phyloP scores from a whole-genome alignment of 2,797 vertebrate species.

The Alfaro cultratus region DNA sequence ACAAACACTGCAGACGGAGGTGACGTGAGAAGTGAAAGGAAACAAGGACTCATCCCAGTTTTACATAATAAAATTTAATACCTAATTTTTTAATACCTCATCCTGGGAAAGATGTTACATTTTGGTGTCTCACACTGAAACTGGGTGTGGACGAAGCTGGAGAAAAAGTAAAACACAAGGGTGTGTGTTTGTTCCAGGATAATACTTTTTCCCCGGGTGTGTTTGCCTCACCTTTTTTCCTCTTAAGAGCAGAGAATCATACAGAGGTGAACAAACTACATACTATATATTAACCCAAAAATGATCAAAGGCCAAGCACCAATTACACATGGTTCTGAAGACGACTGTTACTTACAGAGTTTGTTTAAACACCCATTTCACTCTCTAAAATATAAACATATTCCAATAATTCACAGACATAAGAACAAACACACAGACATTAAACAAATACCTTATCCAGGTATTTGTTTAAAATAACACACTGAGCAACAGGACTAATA shows the following conservation, averaged over 20 bases:
- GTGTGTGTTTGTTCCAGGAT: slow-evolving; percentile 6
- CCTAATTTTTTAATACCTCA: slow-evolving; percentile 61
- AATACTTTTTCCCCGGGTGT: slow-evolving; percentile 12
- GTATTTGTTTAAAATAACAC: background rate
- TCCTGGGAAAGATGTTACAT: slow-evolving; percentile 4
- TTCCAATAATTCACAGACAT: background rate
- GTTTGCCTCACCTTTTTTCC: slow-evolving; percentile 9
- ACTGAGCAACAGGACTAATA: background rate
- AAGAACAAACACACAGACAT: background rate
- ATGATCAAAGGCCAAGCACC: background rate
- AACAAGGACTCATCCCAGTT: slow-evolving; percentile 62
- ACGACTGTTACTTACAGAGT: background rate
- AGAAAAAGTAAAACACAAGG: slow-evolving; percentile 16
- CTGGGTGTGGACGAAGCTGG: slow-evolving; percentile 39
- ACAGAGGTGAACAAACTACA: background rate
- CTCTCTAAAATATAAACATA: background rate
- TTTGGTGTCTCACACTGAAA: slow-evolving; percentile 31
- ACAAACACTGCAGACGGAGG: slow-evolving; percentile 62
- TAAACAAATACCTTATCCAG: background rate
- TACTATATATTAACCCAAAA: slow-evolving; percentile 12
- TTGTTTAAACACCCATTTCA: background rate
- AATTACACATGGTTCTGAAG: background rate
- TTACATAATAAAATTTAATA: too few relatives aligned
- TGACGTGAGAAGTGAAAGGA: slow-evolving; percentile 62
- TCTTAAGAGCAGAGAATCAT: slow-evolving; percentile 11